Evolutionary conservation across 2,797 vertebrate species (phyloP).

Genomic region (Taeniopygia guttata): DNA sequence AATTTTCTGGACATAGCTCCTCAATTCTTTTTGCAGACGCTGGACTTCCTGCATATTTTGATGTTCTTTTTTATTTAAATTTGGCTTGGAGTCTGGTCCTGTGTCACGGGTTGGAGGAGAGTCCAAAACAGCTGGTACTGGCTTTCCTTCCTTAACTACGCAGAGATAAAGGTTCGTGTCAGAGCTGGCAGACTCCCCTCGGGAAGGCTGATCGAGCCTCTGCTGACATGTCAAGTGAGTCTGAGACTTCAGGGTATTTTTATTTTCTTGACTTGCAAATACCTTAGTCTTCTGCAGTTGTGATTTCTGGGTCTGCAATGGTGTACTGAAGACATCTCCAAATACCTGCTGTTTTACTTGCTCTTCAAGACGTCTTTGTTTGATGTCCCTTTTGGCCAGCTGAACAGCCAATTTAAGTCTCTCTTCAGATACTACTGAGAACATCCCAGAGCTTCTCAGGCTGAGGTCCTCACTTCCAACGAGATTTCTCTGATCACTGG

Average conservation of each 20-base stretch:
- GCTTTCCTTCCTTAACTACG: slow-evolving; percentile 48
- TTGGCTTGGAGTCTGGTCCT: not conserved
- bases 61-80: slow-evolving; percentile 36
- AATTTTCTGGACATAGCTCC: slow-evolving; percentile 84
- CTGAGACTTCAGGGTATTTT: slow-evolving; percentile 16
- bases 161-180: slow-evolving; percentile 64
- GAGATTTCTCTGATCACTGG: not conserved
- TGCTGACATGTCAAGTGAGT: not conserved
- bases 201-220: not conserved
- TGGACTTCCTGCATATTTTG: slow-evolving; percentile 79
- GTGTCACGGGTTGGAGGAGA: slow-evolving; percentile 76
- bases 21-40: slow-evolving; percentile 85
- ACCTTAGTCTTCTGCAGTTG: not conserved
- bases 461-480: slow-evolving; percentile 35
- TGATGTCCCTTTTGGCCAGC: slow-evolving; percentile 88
- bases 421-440: slow-evolving; percentile 89
- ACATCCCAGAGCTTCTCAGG: slow-evolving; percentile 74
- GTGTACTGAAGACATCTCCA: not conserved
- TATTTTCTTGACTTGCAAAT: not conserved
- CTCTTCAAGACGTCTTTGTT: slow-evolving; percentile 70
- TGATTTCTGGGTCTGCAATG: not conserved
- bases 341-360: slow-evolving; percentile 7
- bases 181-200: slow-evolving; percentile 48
- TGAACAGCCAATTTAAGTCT: slow-evolving; percentile 83
- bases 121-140: not conserved